These are phyloP conservation scores for human (Homo sapiens) DNA, from an alignment of 2,113 vertebrate species.

Conservation along the genomic window GRCh38 chr5:120434001-120434500, in stretches of 20 bases:
- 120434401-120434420: not conserved
- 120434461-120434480: not conserved
- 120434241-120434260: not conserved
- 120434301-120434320: not conserved
- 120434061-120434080: not conserved
- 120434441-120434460: not conserved
- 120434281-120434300: not conserved
- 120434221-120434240: rapidly evolving
- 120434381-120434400: not conserved
- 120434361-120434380: not conserved
- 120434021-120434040: not conserved
- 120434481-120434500: not conserved
- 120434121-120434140: not conserved
- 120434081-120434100: not conserved
- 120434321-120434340: not conserved
- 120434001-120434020: not conserved
- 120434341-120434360: no score
- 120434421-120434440: not conserved
- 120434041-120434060: not conserved
- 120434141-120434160: not conserved
- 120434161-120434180: not conserved
- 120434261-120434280: rapidly evolving
- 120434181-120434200: not conserved
- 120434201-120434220: not conserved
- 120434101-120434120: not conserved